A percentile compares a stretch with the other conserved stretches of the same genome.
phyloP scores from a whole-genome alignment of 2,888 invertebrate genomes.

The Ormyrus nitidulus region DNA sequence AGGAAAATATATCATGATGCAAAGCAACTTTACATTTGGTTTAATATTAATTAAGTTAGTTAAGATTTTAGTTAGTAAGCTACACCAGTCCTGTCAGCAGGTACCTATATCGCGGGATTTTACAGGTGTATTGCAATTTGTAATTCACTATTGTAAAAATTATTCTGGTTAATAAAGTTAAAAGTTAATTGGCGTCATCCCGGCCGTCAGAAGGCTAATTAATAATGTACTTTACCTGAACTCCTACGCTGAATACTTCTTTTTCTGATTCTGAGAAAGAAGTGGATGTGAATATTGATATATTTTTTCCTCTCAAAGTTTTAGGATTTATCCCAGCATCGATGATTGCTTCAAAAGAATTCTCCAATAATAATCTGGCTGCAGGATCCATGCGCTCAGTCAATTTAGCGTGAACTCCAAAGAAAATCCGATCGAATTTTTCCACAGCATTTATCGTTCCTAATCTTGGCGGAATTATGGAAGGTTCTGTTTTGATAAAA shows the following conservation, averaged over 20 bases:
- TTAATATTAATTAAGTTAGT: too few species aligned
- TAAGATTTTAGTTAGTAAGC: too few species aligned
- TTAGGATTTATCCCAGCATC: slow-evolving; percentile 59
- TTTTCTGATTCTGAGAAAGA: slow-evolving; percentile 59
- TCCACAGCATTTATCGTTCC: slow-evolving; percentile 45
- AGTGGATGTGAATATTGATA: slow-evolving; percentile 54
- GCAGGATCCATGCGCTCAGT: slow-evolving; percentile 57
- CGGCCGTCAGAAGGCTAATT: background rate
- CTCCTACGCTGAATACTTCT: slow-evolving; percentile 53
- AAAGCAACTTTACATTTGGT: too few species aligned
- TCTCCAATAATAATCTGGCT: slow-evolving; percentile 55
- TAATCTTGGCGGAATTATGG: slow-evolving; percentile 50
- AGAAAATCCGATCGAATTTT: slow-evolving; percentile 59
- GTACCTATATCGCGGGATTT: too few species aligned
- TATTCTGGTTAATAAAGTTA: too few species aligned
- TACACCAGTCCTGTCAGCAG: too few species aligned
- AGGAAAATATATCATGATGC: too few species aligned
- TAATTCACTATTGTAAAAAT: background rate
- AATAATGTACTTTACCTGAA: slow-evolving; percentile 50
- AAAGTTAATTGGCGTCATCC: too few species aligned
- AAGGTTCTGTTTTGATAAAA: slow-evolving; percentile 16
- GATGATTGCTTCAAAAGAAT: slow-evolving; percentile 56
- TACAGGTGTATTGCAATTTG: too few species aligned
- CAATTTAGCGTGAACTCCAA: slow-evolving; percentile 57
- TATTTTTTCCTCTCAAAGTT: slow-evolving; percentile 55